Evolutionary conservation across 2,797 vertebrate species (phyloP), one percentile per base, ranked within the genome.

Genomic region (Phylloscopus collybita): DNA sequence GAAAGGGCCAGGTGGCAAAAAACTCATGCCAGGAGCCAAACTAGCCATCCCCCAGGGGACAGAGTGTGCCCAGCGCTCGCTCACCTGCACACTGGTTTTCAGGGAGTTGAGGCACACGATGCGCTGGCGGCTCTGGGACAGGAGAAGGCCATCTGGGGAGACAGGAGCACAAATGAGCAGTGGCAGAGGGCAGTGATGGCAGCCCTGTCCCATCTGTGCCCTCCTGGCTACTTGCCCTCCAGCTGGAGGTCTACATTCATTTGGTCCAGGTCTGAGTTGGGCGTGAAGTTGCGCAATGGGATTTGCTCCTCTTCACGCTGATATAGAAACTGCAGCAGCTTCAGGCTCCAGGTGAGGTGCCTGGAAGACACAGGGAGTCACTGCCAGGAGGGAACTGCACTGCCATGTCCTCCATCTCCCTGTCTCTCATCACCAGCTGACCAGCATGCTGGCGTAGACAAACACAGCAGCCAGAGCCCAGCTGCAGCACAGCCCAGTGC

Each of bases 101-200:
- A 99, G 97, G 20, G 98, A 97, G 97, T 97, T 99, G 95, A 99
- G 98, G 97, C 99, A 99, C 92, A 99, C 97, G 6, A 99, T 99
- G 93, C 99, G 98, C 94, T 99, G 99, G 85, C 99, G 98, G 96
- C 99, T 99, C 97, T 99, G 99, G 72, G 99, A 99, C 44, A 99
- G 98, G 54, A 99, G 98, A 96, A 99, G 98, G 80, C 99, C 99
- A 75, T 99, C 99, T 99, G 97, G 26, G 75, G 93, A 78, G 61
- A 87, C 56, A 95, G 29, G 85, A 92, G 36, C 16, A 69, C 5
- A 11, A 72, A 40, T 94, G 76, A 96, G 51, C 30, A 17, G 12
- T 59, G 49, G 27, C 2, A 4, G 34, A 85, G 32, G 27, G 65
- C 34, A 80, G 49, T 0, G 6, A 54, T 1, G 4, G 36, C 54